Evolutionary conservation across 30 jellyfish, hydroid and myxozoan genomes (phyloP).

Genomic region (Mastigias papua): DNA sequence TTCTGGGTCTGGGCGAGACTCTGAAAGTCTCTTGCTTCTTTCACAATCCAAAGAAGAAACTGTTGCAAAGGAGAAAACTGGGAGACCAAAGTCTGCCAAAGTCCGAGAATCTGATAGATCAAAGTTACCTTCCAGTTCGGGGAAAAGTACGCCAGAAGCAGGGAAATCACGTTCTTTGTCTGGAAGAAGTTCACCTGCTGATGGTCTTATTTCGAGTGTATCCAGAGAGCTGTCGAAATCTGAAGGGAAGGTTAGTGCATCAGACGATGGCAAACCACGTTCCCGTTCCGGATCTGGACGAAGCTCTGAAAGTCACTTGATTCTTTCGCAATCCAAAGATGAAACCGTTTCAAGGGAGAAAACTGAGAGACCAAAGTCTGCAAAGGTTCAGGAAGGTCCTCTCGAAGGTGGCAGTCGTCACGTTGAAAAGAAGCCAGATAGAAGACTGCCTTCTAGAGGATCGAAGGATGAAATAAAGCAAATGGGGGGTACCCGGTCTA

Average conservation of each 20-base stretch:
- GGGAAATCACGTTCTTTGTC: conserved; percentile 1
- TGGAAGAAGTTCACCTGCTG: conserved; percentile 49
- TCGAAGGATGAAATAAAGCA: background rate
- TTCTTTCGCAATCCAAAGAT: background rate
- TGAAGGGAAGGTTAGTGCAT: background rate
- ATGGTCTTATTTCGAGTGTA: conserved; percentile 15
- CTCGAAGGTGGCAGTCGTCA: background rate
- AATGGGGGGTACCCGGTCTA: background rate
- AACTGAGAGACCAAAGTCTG: background rate
- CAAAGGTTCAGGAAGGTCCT: background rate
- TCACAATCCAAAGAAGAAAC: background rate
- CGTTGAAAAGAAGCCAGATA: background rate
- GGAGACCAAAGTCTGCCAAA: too few relatives aligned
- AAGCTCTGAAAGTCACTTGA: background rate
- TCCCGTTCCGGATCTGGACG: conserved; percentile 4
- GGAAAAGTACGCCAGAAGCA: conserved; percentile 8
- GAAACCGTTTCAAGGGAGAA: background rate
- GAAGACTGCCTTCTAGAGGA: background rate
- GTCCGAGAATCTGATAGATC: conserved; percentile 6
- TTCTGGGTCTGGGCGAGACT: background rate
- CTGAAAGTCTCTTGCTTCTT: background rate
- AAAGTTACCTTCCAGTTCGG: conserved; percentile 31
- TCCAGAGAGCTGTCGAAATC: background rate
- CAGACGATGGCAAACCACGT: background rate
- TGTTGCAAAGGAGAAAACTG: too few relatives aligned